A percentile compares a stretch with the other conserved stretches of the same genome.
These are phyloP conservation scores for Timandra comae DNA, from an alignment of 2,888 invertebrate species.

Conservation along the genomic window DNA sequence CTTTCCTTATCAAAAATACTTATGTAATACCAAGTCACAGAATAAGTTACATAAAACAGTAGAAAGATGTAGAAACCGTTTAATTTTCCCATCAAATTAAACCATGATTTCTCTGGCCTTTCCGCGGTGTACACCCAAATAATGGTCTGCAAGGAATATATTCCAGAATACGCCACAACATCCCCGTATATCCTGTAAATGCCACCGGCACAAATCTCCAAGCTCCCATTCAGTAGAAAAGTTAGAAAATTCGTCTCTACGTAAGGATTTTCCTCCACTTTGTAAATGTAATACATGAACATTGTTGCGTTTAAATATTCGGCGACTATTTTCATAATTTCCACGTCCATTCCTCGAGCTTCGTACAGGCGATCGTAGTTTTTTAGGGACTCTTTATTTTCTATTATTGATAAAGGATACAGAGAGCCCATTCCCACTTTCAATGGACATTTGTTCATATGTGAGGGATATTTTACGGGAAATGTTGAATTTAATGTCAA, in stretches of 20 bases:
- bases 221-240: slow-evolving; percentile 43
- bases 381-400: slow-evolving; percentile 27
- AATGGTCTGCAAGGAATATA: slow-evolving; percentile 42
- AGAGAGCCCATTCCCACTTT: slow-evolving; percentile 42
- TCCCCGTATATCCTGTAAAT: slow-evolving; percentile 48
- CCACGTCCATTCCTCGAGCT: slow-evolving; percentile 41
- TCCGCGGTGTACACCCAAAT: slow-evolving; percentile 49
- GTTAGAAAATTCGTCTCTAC: slow-evolving; percentile 28
- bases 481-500: slow-evolving; percentile 26
- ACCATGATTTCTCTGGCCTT: slow-evolving; percentile 42
- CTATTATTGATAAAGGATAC: slow-evolving; percentile 41
- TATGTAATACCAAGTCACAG: slow-evolving; percentile 38
- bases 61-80: slow-evolving; percentile 46
- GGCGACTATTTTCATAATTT: slow-evolving; percentile 48
- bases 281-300: slow-evolving; percentile 35
- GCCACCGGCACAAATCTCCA: slow-evolving; percentile 54
- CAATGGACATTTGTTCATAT: slow-evolving; percentile 47
- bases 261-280: slow-evolving; percentile 31
- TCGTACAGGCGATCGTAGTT: slow-evolving; percentile 33
- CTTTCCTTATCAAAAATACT: slow-evolving; percentile 31
- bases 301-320: slow-evolving; percentile 44
- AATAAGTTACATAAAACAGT: slow-evolving; percentile 42
- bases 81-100: slow-evolving; percentile 36
- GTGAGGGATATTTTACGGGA: slow-evolving; percentile 31
- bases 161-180: slow-evolving; percentile 50